Conservation (phyloP, 2,888 invertebrate species). For the Diploptera punctata region DNA sequence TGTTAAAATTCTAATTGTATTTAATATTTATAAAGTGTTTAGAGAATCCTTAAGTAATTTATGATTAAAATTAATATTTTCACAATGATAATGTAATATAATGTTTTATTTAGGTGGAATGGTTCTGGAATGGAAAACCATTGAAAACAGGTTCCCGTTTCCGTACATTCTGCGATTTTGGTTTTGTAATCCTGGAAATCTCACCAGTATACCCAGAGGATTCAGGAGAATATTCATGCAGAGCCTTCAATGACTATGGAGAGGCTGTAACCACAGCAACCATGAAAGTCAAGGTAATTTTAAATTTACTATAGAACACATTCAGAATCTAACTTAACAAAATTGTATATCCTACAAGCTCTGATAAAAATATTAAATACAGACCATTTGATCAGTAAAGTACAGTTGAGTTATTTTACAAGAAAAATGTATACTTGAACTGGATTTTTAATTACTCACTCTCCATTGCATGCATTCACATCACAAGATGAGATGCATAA, state of each 20-base stretch:
- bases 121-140: constrained; percentile 94
- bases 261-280: constrained; percentile 89
- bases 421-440: too few relatives aligned
- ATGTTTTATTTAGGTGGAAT: constrained; percentile 83
- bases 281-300: constrained; percentile 80
- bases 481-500: too few relatives aligned
- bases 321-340: too few relatives aligned
- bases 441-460: too few relatives aligned
- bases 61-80: too few relatives aligned
- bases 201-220: constrained; percentile 97
- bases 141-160: constrained; percentile 89
- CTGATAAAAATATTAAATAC: background rate
- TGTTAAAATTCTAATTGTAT: too few relatives aligned
- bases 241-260: constrained; percentile 87
- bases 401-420: too few relatives aligned
- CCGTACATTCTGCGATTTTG: constrained; percentile 97
- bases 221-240: constrained; percentile 89
- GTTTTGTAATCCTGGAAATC: constrained; percentile 96
- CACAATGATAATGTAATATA: too few relatives aligned
- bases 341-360: background rate
- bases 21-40: too few relatives aligned
- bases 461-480: too few relatives aligned
- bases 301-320: background rate
- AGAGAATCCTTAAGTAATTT: too few relatives aligned
- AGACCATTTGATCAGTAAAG: too few relatives aligned